Base-by-base conservation (phyloP, 2,888 invertebrate species). In the Drosophila helvetica region DNA sequence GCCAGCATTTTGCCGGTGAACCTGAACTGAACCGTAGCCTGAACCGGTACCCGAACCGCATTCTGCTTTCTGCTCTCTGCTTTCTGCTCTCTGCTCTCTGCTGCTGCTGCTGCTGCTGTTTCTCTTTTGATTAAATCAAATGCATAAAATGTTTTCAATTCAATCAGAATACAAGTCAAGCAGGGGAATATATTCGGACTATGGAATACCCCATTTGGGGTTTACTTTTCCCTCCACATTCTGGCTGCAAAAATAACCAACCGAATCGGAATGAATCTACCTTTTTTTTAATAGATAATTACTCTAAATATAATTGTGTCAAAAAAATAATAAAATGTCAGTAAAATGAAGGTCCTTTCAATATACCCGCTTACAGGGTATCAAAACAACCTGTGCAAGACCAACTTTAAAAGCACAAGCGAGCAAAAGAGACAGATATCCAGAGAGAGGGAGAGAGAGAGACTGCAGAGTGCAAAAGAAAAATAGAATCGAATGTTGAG, bases 141-240 rank as follows among this genome's bases (percentile, higher is more conserved):
- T 83, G 84, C 81, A 88, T 81, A 86, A 83, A 83, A 83, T 87
- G 85, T 78, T 87, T 85, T 87, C 85, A 86, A 84, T 81, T 78
- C 80, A 83, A 80, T 78, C 71, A 67, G 69, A 76, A 57, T 57
- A 54, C 30, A 33, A 47, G n/a, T 38, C n/a, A 2, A 2, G 7
- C 38, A 38, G 38, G 15, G n/a, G 15, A 2, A 15, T 38, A 7
- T n/a, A 15, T 15, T 2, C 38, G 7, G 38, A n/a, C n/a, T 38
- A n/a, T 38, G 38, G 38, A 15, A 38, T n/a, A n/a, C 38, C 38
- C 15, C 38, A 7, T n/a, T 38, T 7, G 38, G 38, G 6, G 4
- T 2, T 0, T 6, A 15, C 15, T 15, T 38, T 15, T 15, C 38
- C 9, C 2, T 27, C 27, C 27, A 8, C 30, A 30, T 30, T 30